Percentiles rank a stretch among this genome's conserved stretches.
These are phyloP conservation scores for Heliopora coerulea DNA, from an alignment of 92 coral and sea anemone genomes.

Conservation along the genomic window DNA sequence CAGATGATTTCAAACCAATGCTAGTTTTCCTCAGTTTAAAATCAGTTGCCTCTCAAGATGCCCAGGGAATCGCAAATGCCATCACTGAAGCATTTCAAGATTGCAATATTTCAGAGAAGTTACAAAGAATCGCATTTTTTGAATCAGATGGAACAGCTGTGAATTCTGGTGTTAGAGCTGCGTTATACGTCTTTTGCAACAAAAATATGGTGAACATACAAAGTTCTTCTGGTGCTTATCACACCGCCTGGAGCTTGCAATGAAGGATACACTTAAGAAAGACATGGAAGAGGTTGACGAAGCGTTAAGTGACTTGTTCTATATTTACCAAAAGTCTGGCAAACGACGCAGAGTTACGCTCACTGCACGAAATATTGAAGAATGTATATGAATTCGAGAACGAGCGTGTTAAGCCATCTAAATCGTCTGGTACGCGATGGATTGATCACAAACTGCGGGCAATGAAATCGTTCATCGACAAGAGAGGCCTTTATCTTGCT, in stretches of 20 bases:
- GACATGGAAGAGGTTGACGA: too few relatives aligned
- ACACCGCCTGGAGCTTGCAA: slow-evolving; percentile 60
- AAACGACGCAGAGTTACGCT: too few relatives aligned
- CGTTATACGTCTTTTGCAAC: slow-evolving; percentile 52
- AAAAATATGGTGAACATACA: slow-evolving; percentile 56
- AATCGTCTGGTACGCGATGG: slow-evolving; percentile 56
- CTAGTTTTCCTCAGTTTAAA: slow-evolving; percentile 57
- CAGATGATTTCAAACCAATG: slow-evolving; percentile 59
- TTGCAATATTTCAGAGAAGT: too few relatives aligned
- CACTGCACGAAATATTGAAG: too few relatives aligned
- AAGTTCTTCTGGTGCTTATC: slow-evolving; percentile 59
- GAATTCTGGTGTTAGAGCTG: slow-evolving; percentile 59
- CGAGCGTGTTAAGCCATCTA: slow-evolving; percentile 62
- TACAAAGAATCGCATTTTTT: slow-evolving; percentile 57
- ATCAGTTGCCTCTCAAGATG: too few relatives aligned
- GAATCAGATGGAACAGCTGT: slow-evolving; percentile 67
- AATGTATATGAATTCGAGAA: slow-evolving; percentile 52
- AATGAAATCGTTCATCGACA: slow-evolving; percentile 59
- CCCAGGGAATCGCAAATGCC: slow-evolving; percentile 60
- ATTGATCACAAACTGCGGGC: too few relatives aligned
- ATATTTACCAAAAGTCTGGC: too few relatives aligned
- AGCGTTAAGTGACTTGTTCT: too few relatives aligned
- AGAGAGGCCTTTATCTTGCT: slow-evolving; percentile 57
- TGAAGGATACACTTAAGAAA: slow-evolving; percentile 57
- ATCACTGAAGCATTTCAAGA: slow-evolving; percentile 52